phyloP scores from a whole-genome alignment of 2,888 invertebrate genomes.

The Caenorhabditis sp. region DNA sequence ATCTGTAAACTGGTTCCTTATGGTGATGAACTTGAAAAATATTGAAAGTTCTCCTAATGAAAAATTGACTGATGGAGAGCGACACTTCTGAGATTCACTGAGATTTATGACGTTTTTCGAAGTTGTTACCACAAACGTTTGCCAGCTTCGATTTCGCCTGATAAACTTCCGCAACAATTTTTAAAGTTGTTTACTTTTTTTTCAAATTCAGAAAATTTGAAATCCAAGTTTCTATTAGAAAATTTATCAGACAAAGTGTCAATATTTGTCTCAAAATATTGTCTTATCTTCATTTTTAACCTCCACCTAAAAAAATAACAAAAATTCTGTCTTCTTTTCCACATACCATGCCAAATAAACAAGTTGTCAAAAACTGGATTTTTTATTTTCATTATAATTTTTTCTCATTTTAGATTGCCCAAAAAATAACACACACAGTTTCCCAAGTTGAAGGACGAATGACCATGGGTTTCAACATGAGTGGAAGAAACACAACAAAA shows the following conservation, averaged over 20 bases:
- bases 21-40: too few species aligned
- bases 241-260: neutral
- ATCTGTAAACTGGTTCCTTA: too few species aligned
- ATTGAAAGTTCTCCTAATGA: too few species aligned
- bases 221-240: neutral
- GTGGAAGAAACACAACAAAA: neutral
- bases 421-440: neutral
- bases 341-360: neutral
- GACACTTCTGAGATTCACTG: too few species aligned
- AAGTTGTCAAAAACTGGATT: conserved; percentile 1
- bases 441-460: neutral
- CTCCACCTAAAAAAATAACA: neutral
- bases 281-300: neutral
- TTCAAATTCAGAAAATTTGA: neutral
- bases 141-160: too few species aligned
- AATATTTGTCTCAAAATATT: neutral
- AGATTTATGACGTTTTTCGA: too few species aligned
- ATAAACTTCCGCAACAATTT: too few species aligned
- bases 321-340: neutral
- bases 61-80: too few species aligned
- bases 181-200: too few species aligned
- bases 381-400: neutral
- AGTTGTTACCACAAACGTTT: too few species aligned
- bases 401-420: neutral
- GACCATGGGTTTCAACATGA: neutral